Base-by-base conservation (phyloP, 2,888 invertebrate genomes). In the Caenorhabditis zanzibari region DNA sequence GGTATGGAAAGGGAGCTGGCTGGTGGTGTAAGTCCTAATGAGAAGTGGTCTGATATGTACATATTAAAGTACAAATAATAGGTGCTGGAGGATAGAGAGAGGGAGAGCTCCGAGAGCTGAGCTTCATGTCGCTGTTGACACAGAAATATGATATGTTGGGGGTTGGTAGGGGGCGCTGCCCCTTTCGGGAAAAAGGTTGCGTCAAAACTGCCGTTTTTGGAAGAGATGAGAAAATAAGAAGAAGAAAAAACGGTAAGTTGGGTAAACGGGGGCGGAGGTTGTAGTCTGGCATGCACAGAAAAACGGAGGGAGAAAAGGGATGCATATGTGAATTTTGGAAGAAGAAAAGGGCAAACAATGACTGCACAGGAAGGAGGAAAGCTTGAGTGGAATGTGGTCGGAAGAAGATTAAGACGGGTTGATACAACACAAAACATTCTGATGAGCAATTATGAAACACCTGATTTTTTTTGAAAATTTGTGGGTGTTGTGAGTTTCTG, bases 41-140 rank as follows among this genome's bases (percentile, higher is more conserved):
- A 81, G 74, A 81, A 74, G 81, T 81, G 80, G 80, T 74, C 81
- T 81, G 81, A 81, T 81, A 81, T 81, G 81, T 81, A 81, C 81
- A 81, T 81, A 81, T 74, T 81, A 81, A 73, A 81, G 69, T 74
- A 74, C 73, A 73, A 81, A 73, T 68, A 80, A 73, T 72, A 79
- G 80, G 72, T 72, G 80, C 61, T 44, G 77, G 68, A 26, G 77
- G 68, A 26, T 61, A 44, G 59, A 26, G 72, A 56, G 44, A 32
- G 79, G 24, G 80, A 64, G 71, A 71, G 77, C 75, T 66, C 77
- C 54, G 68, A 63, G 64, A 59, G 72, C 80, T 80, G 66, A 72
- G 80, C 80, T 72, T 72, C 71, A 73, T 72, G 80, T 72, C 80
- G 64, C 72, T 80, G 72, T 80, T 80, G 71, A 80, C 80, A 80